Base-by-base conservation (phyloP, 1,140 invertebrate genomes). In the Drosophila lini region DNA sequence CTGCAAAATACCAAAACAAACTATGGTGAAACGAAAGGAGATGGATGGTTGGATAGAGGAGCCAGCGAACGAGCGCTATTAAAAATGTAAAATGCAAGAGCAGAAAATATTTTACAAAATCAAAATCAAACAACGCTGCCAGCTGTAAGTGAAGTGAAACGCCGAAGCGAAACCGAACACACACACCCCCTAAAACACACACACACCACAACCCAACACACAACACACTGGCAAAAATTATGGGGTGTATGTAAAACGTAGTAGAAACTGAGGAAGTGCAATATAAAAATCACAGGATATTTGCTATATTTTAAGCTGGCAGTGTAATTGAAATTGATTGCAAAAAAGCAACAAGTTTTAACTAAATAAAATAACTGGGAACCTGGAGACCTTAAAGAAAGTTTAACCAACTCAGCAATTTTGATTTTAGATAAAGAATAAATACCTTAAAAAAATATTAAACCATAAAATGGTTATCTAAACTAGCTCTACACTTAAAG, bases 51-150 rank as follows among this genome's bases (percentile, higher is more conserved):
- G 50, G 32, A 25, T 36, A 5, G 34, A 25, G 34, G 41, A 34
- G 61, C 40, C 55, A 16, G 62, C 28, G 38, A 41, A 15, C 22
- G 58, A 60, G 65, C 36, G 50, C 50, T 71, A 57, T 71, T 57
- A 55, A 80, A 86, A 78, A 82, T 83, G 68, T 78, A 78, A 88
- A 89, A 88, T 89, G 77, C 80, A 83, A 57, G 59, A 86, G 64
- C 76, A 80, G 75, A 89, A 88, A 84, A 89, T 88, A 84, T 89
- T 88, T 88, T 78, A 89, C 83, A 84, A 84, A 88, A 89, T 89
- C 84, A 88, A 89, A 88, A 84, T 88, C 84, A 88, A 88, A 88
- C 84, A 88, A 88, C 80, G 80, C 80, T 88, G 68, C 55, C 55
- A 84, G 84, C 80, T 89, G 82, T 78, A 83, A 83, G 69, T 56